Base-by-base conservation (phyloP, 2,113 vertebrate genomes). In the Scomber scombrus region DNA sequence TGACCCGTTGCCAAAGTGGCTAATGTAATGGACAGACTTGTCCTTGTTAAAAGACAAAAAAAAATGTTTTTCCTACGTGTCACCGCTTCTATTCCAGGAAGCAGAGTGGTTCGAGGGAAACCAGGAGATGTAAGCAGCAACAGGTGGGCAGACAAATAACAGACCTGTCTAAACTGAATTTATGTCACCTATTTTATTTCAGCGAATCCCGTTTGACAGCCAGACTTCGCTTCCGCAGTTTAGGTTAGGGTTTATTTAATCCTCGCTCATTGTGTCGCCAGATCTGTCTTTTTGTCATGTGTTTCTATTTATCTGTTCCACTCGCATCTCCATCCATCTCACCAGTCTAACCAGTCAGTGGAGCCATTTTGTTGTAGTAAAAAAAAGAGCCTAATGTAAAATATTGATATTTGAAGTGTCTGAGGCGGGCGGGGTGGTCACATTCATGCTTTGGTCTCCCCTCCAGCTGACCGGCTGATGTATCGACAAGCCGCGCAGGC, bases 401-500 rank as follows among this genome's bases (percentile, higher is more conserved):
- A 73, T 76, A 29, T 63, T 31, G 3, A 61, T 47, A 72, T 61
- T 18, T 43, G n/a, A 52, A 56, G 31, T 58, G 65, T 50, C 11
- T 67, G 23, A 54, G 14, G 13, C 12, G 3, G 14, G 13, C 12
- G 3, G 9, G 50, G n/a, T 51, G 56, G n/a, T 19, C 21, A 70
- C 40, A 73, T 71, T 54, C 15, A 66, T 50, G 49, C 50, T 70
- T 49, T 64, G 50, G 47, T 60, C 55, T 51, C 23, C 58, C 6
- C 29, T 73, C 15, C n/a, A 61, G 77, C 76, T 75, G 80, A 55
- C 40, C 58, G n/a, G 57, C 76, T 80, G 64, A 58, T 71, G 26
- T 82, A 89, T 88, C 69, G 86, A 81, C 23, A 8, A 51, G 34
- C 71, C 11, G 12, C 31, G 58, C 61, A 71, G 57, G 62, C 81